phyloP scores from a whole-genome alignment of 1,140 invertebrate species.

The Tetramorium alpestre region DNA sequence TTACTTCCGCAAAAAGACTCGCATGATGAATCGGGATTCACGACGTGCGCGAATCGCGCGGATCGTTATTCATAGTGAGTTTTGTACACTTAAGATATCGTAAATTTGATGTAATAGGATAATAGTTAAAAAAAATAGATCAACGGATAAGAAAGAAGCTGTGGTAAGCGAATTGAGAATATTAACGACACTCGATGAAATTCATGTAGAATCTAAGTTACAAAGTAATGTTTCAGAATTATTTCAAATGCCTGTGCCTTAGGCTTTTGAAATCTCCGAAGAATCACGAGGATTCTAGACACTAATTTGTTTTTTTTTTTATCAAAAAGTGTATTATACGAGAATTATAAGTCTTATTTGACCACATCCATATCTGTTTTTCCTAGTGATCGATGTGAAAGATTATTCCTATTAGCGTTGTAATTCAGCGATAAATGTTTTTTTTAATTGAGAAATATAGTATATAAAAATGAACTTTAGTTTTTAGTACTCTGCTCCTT shows the following conservation, averaged over 20 bases:
- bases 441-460: not conserved
- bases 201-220: not conserved
- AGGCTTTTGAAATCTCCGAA: not conserved
- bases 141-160: not conserved
- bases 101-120: not conserved
- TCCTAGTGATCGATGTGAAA: not conserved
- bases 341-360: no score
- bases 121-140: not conserved
- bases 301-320: not conserved
- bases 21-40: slow-evolving; percentile 45
- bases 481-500: not conserved
- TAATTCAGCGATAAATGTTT: not conserved
- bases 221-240: not conserved
- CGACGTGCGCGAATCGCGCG: slow-evolving; percentile 43
- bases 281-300: not conserved
- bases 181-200: not conserved
- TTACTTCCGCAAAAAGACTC: slow-evolving; percentile 12
- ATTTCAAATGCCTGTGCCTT: not conserved
- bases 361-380: not conserved
- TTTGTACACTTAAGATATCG: not conserved
- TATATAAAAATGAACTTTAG: not conserved
- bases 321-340: no score
- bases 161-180: not conserved
- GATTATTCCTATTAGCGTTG: not conserved
- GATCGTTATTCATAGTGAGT: slow-evolving; percentile 13